Conservation (phyloP, 2,113 vertebrate species). For the Vulpes vulpes region DNA sequence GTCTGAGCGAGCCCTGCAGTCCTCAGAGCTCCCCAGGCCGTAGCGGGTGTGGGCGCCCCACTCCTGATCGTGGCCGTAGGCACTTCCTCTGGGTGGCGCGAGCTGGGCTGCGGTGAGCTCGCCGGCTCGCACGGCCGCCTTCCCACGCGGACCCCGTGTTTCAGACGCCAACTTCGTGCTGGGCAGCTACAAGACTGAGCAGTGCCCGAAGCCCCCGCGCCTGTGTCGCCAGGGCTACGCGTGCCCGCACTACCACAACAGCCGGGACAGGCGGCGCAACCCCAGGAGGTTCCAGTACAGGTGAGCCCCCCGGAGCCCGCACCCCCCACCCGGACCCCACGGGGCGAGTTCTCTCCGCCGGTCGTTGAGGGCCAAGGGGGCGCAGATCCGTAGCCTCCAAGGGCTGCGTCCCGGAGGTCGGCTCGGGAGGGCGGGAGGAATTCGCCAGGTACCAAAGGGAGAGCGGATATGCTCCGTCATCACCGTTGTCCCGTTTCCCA, state of each 20-base stretch:
- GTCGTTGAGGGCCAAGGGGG: background rate
- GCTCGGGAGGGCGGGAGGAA: background rate
- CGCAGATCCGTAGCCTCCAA: background rate
- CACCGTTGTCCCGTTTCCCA: too few relatives aligned
- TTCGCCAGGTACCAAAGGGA: background rate
- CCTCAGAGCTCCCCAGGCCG: too few relatives aligned
- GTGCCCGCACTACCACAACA: conserved; percentile 96
- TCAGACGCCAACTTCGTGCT: conserved; percentile 95
- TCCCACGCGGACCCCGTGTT: background rate
- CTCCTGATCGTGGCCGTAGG: background rate
- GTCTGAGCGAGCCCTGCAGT: too few relatives aligned
- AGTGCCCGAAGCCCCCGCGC: conserved; percentile 95
- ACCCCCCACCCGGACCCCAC: background rate
- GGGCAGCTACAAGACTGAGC: conserved; percentile 96
- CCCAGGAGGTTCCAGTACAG: conserved; percentile 95
- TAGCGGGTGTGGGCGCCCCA: background rate
- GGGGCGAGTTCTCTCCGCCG: too few relatives aligned
- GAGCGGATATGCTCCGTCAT: background rate
- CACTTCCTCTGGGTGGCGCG: too few relatives aligned
- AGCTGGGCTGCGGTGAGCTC: too few relatives aligned
- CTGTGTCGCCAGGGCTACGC: conserved; percentile 97
- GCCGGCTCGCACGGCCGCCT: too few relatives aligned
- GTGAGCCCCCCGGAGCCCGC: conserved; percentile 80
- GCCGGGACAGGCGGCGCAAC: conserved; percentile 94
- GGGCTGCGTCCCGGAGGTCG: too few relatives aligned